Conservation (phyloP, 2,888 invertebrate genomes). For the Bembecia ichneumoniformis region DNA sequence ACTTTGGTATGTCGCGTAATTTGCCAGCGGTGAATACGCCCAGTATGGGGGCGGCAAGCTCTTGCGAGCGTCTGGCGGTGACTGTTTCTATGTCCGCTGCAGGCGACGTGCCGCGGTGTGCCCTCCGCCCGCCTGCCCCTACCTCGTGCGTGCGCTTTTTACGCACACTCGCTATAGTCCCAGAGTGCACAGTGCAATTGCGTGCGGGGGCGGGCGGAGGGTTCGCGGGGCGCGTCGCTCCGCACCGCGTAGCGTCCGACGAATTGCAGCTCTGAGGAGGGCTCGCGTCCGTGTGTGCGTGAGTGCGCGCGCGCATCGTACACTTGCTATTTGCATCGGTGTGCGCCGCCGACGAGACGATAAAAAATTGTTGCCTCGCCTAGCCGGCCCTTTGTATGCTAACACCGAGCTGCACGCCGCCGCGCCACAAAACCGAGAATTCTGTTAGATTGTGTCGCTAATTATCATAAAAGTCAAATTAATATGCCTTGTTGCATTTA, state of each 20-base stretch:
- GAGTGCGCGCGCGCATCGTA: slow-evolving; percentile 41
- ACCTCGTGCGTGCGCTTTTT: slow-evolving; percentile 69
- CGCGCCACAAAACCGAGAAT: slow-evolving; percentile 40
- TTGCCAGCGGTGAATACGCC: slow-evolving; percentile 27
- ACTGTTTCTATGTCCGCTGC: slow-evolving; percentile 44
- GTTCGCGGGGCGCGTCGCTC: slow-evolving; percentile 44
- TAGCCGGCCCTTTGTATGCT: slow-evolving; percentile 54
- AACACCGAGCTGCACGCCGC: slow-evolving; percentile 50
- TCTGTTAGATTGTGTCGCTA: slow-evolving; percentile 32
- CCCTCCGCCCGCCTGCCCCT: slow-evolving; percentile 41
- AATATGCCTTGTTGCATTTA: slow-evolving; percentile 33
- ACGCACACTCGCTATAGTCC: slow-evolving; percentile 55
- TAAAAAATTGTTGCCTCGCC: slow-evolving; percentile 58
- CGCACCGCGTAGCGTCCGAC: slow-evolving; percentile 45
- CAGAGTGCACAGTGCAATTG: slow-evolving; percentile 68
- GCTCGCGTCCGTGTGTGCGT: slow-evolving; percentile 49
- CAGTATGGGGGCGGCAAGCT: slow-evolving; percentile 65
- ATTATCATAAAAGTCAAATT: slow-evolving; percentile 44
- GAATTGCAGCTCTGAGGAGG: slow-evolving; percentile 70
- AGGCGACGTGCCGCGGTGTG: slow-evolving; percentile 29
- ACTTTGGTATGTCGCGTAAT: slow-evolving; percentile 46
- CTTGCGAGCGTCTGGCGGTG: slow-evolving; percentile 60
- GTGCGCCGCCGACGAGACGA: slow-evolving; percentile 32
- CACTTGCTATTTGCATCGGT: slow-evolving; percentile 25
- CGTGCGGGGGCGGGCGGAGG: slow-evolving; percentile 14